These are phyloP conservation scores for Lasioglossum leucozonium DNA, from an alignment of 2,888 invertebrate genomes.

Conservation along the genomic window DNA sequence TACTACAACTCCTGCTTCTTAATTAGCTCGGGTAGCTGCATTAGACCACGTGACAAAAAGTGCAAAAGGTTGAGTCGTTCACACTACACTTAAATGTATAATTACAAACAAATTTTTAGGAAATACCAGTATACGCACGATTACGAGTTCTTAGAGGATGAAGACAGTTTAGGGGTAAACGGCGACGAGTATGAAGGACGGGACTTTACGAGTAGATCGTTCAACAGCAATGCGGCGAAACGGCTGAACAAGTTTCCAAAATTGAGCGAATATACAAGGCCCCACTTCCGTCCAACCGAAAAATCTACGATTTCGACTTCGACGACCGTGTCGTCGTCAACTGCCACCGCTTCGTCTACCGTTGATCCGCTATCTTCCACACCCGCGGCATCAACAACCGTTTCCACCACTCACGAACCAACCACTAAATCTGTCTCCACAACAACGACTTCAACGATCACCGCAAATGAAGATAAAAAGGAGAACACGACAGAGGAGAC, in stretches of 20 bases:
- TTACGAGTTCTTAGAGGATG: conserved; percentile 69
- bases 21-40: background rate
- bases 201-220: conserved; percentile 69
- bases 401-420: conserved; percentile 17
- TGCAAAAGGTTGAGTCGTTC: background rate
- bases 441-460: conserved; percentile 16
- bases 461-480: background rate
- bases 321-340: conserved; percentile 62
- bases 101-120: conserved; percentile 42
- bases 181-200: conserved; percentile 64
- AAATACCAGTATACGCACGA: conserved; percentile 73
- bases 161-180: conserved; percentile 20
- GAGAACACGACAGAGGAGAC: conserved; percentile 19
- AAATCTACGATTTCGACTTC: conserved; percentile 42
- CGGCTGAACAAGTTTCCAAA: conserved; percentile 68
- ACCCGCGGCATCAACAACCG: background rate
- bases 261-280: conserved; percentile 67
- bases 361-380: conserved; percentile 56
- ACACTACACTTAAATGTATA: background rate
- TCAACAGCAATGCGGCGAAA: conserved; percentile 66
- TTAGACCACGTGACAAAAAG: background rate
- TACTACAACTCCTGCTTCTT: background rate
- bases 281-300: conserved; percentile 64
- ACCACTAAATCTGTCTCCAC: background rate
- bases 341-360: conserved; percentile 56